These are phyloP conservation scores for Cichladusa arquata DNA, from an alignment of 2,113 vertebrate species.

Conservation along the genomic window DNA sequence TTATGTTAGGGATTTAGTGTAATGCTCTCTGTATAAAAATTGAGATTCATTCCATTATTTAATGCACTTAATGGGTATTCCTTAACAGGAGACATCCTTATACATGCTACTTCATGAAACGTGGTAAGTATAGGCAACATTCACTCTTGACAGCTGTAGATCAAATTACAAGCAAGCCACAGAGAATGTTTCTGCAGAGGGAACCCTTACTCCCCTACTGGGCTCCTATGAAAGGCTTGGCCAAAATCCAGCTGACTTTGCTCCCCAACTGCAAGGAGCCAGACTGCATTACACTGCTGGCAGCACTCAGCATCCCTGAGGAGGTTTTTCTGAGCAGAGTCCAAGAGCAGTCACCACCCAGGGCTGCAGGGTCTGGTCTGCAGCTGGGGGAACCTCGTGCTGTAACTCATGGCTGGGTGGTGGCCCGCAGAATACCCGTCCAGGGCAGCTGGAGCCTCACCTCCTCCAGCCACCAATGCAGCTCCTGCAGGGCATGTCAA, in stretches of 20 bases:
- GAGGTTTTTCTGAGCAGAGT: neutral
- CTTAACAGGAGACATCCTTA: neutral
- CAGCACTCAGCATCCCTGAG: neutral
- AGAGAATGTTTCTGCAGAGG: slow-evolving; percentile 19
- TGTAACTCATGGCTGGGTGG: neutral
- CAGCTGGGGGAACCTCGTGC: neutral
- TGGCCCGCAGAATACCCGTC: neutral
- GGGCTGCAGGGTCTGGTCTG: neutral
- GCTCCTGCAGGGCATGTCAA: neutral
- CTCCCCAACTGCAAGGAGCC: slow-evolving; percentile 25
- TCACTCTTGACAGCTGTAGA: neutral
- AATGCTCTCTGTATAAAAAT: neutral
- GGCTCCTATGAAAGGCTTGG: slow-evolving; percentile 32
- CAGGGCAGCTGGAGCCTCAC: neutral
- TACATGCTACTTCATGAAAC: neutral
- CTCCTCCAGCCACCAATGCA: neutral
- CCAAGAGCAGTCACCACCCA: neutral
- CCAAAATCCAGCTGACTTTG: slow-evolving; percentile 21
- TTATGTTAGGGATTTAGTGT: neutral
- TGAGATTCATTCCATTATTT: neutral
- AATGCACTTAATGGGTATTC: neutral
- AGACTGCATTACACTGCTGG: slow-evolving; percentile 13
- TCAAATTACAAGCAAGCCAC: slow-evolving; percentile 32
- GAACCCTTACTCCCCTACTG: neutral
- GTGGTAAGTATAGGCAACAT: neutral